Percentiles rank a stretch among this genome's conserved stretches.
Conservation (phyloP, 2,113 vertebrate species). For the Burhinus bistriatus region DNA sequence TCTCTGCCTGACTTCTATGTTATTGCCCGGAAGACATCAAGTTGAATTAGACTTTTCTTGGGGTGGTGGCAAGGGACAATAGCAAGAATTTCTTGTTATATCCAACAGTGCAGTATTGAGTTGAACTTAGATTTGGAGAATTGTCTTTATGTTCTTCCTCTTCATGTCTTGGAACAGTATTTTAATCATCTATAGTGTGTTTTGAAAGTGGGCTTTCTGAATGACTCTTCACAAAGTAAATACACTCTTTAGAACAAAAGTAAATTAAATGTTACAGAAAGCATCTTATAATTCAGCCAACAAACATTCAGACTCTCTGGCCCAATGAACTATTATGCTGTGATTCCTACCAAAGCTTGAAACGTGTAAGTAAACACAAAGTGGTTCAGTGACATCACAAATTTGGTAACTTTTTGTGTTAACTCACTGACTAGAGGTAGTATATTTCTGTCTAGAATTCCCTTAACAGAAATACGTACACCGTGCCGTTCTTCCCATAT, state of each 20-base stretch:
- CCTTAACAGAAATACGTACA: background rate
- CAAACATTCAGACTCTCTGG: background rate
- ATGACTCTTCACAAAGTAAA: background rate
- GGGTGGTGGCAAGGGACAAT: background rate
- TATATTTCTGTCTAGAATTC: background rate
- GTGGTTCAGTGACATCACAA: background rate
- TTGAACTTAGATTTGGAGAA: background rate
- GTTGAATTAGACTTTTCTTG: background rate
- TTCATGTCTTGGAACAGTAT: background rate
- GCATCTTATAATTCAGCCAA: background rate
- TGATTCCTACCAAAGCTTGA: background rate
- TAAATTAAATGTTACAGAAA: background rate
- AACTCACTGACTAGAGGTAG: background rate
- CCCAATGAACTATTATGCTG: background rate
- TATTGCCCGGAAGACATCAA: background rate
- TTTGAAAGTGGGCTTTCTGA: background rate
- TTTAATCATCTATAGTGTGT: background rate
- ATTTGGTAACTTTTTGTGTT: background rate
- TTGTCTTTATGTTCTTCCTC: background rate
- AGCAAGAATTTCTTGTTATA: background rate
- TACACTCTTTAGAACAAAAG: background rate
- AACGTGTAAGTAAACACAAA: background rate
- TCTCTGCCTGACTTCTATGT: background rate
- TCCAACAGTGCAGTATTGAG: rapidly evolving
- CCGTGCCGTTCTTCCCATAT: rapidly evolving